Base-by-base conservation (phyloP, 2,797 vertebrate genomes). In the Premnoplex brunnescens region DNA sequence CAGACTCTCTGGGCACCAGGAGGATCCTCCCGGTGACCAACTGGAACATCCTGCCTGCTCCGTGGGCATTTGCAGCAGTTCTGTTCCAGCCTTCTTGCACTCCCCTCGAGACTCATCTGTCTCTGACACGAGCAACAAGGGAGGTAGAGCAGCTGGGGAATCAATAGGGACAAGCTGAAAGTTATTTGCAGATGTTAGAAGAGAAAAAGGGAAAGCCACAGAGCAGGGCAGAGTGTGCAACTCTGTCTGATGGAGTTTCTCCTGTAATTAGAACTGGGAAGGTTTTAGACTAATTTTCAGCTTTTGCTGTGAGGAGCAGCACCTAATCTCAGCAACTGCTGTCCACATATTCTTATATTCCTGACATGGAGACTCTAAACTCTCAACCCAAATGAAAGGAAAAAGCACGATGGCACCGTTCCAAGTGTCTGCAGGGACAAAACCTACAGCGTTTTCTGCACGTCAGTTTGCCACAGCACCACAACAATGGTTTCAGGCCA, bases 131-230 rank as follows among this genome's bases (percentile, higher is more conserved):
- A 94, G 71, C 60, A 74, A 49, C 71, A 82, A 77, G 94, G 88
- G 88, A 96, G 86, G 91, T 0, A 46, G 84, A 96, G 85, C 91
- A 96, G 93, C 89, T 95, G 89, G 67, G 63, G 94, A 96, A 96
- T 95, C 95, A 93, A 73, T 14, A 95, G 80, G 80, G 93, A 95
- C 93, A 96, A 89, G 89, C 85, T 85, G 83, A 82, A 95, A 95
- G 91, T 93, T 96, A 96, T 79, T 97, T 95, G 96, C 94, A 96
- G 95, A 94, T 93, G 93, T 93, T 91, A 93, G 67, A 63, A 1
- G 19, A 85, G 88, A 95, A 96, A 93, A 89, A 34, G 59, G 73
- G 93, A 95, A 96, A 82, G 41, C 32, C 27, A 0, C 59, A 84
- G 83, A 93, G 91, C 85, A 48, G 79, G 64, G 60, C 34, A 88